Base-by-base conservation (phyloP, 2,797 vertebrate species). In the Kryptolebias ocellatus region DNA sequence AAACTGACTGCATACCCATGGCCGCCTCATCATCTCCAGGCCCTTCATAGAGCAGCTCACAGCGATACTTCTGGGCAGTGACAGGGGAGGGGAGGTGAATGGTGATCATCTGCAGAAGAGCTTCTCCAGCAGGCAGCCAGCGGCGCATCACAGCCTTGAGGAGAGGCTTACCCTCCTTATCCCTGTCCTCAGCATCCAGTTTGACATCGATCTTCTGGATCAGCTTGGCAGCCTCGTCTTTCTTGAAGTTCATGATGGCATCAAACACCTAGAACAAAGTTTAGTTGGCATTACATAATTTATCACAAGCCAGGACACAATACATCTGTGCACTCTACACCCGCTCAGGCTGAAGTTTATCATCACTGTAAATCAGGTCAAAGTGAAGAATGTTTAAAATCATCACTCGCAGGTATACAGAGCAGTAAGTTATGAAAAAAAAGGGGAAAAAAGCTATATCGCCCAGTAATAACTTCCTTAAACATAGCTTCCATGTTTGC, bases 81-180 rank as follows among this genome's bases (percentile, higher is more conserved):
- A 98, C 97, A 0, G 97, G 97, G 2, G 96, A 99, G 24, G 97
- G 96, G 85, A 99, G 89, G 77, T 99, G 96, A 82, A 99, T 99
- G 83, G 97, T 96, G 80, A 99, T 99, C 97, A 99, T 98, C 75
- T 98, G 97, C 20, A 99, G 93, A 42, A 98, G 91, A 1, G 97
- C 97, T 0, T 99, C 97, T 66, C 97, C 96, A 0, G 97, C 96
- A 0, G 98, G 97, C 65, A 99, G 91, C 97, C 97, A 99, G 84
- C 96, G 95, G 50, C 96, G 94, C 97, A 98, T 98, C 78, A 98
- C 96, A 0, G 96, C 96, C 94, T 99, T 98, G 78, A 99, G 90
- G 57, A 98, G 91, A 0, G 94, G 96, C 59, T 99, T 99, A 37
- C 96, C 96, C 66, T 98, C 96, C 58, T 98, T 98, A 3, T 96